A percentile compares a stretch with the other conserved stretches of the same genome.
Conservation (phyloP, 2,888 invertebrate species). For the Andrena bucephala region DNA sequence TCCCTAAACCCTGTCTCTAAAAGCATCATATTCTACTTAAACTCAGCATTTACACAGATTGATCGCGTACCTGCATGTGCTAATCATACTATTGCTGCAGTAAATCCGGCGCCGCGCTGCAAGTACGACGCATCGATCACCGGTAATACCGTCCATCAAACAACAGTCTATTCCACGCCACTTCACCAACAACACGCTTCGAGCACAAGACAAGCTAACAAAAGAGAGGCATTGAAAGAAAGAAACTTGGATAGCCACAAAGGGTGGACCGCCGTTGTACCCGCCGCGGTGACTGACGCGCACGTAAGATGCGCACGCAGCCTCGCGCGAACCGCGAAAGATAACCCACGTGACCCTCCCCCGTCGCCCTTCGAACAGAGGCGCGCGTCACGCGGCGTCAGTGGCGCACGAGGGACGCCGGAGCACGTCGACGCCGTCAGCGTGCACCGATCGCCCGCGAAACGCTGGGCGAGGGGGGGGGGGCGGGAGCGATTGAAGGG, state of each 20-base stretch:
- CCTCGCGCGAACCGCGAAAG: conserved; percentile 73
- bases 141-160: too few relatives aligned
- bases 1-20: too few relatives aligned
- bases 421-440: conserved; percentile 19
- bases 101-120: too few relatives aligned
- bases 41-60: too few relatives aligned
- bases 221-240: not conserved
- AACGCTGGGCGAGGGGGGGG: not conserved
- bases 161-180: too few relatives aligned
- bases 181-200: too few relatives aligned
- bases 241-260: not conserved
- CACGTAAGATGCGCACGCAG: conserved; percentile 75
- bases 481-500: conserved; percentile 41
- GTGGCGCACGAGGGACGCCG: conserved; percentile 36
- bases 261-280: conserved; percentile 58
- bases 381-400: conserved; percentile 36
- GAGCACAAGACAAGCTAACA: too few relatives aligned
- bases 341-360: conserved; percentile 79
- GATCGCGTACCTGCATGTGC: too few relatives aligned
- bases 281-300: conserved; percentile 71
- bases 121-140: too few relatives aligned
- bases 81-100: too few relatives aligned
- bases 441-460: conserved; percentile 7
- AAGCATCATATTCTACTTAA: too few relatives aligned
- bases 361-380: conserved; percentile 23